Conservation (phyloP, 53 echinoderm and acorn worm species). For the Stichopus horrens region DNA sequence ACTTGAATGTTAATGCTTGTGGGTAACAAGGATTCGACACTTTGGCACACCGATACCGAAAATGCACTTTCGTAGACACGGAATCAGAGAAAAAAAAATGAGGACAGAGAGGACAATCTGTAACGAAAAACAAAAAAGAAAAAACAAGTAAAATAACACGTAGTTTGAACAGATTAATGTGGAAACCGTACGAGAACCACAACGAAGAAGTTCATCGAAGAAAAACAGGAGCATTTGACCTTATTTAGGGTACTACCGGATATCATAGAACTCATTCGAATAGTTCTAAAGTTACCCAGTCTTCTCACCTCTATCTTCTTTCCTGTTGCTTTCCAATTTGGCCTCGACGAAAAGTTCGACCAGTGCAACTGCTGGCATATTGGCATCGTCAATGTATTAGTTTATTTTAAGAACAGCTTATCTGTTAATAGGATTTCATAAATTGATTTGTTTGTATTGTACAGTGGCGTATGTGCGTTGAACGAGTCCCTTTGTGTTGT, state of each 20-base stretch:
- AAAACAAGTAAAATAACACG: background rate
- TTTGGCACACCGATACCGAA: no score
- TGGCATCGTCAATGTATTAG: background rate
- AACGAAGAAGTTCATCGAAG: constrained; percentile 10
- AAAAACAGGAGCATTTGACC: constrained; percentile 7
- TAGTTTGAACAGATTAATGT: background rate
- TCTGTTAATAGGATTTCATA: background rate
- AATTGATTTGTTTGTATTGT: background rate
- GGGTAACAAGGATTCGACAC: no score
- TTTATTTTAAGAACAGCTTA: background rate
- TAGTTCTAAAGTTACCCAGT: background rate
- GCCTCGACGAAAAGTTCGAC: background rate
- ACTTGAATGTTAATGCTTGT: no score
- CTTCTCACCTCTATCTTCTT: background rate
- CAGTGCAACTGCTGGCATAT: background rate
- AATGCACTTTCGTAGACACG: background rate
- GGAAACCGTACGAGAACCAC: background rate
- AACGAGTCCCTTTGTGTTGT: no score
- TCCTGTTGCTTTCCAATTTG: background rate
- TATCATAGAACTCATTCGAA: constrained; percentile 13
- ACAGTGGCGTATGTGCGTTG: background rate
- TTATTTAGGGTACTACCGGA: constrained; percentile 33
- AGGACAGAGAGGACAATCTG: no score
- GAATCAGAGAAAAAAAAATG: background rate
- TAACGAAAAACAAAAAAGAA: background rate